phyloP scores from a whole-genome alignment of 2,113 vertebrate genomes.

The Gopherus flavomarginatus region DNA sequence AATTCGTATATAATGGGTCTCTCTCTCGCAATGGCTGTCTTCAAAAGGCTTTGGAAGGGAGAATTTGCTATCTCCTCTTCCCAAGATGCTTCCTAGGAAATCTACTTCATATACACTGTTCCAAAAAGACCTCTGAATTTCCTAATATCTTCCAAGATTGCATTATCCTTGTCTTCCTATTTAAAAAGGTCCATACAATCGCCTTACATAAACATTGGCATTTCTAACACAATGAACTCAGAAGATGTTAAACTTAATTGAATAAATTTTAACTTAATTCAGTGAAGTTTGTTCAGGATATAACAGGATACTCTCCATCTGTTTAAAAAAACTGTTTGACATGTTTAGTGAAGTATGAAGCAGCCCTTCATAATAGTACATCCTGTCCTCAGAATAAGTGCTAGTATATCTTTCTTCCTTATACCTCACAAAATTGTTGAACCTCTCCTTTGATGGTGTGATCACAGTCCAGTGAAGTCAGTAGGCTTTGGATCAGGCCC shows the following conservation, averaged over 20 bases:
- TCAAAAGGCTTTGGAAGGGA: neutral
- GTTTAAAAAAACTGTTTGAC: neutral
- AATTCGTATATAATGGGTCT: neutral
- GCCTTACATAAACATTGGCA: neutral
- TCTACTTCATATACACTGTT: neutral
- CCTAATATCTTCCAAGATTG: neutral
- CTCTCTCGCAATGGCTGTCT: neutral
- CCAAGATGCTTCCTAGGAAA: neutral
- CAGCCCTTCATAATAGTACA: neutral
- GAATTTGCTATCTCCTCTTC: neutral
- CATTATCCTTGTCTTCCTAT: neutral
- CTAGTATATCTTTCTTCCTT: neutral
- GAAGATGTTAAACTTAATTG: neutral
- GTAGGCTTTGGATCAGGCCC: neutral
- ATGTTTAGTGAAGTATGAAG: neutral
- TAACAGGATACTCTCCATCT: neutral
- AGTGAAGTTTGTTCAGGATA: neutral
- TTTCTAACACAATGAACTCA: neutral
- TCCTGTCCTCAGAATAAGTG: neutral
- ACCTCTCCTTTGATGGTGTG: accelerated
- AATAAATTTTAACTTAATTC: neutral
- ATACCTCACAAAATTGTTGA: neutral
- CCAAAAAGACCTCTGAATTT: neutral
- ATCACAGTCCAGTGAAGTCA: neutral
- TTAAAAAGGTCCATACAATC: neutral